Conservation (phyloP, 2,888 invertebrate genomes). For the Cryptocheilus praepositus region DNA sequence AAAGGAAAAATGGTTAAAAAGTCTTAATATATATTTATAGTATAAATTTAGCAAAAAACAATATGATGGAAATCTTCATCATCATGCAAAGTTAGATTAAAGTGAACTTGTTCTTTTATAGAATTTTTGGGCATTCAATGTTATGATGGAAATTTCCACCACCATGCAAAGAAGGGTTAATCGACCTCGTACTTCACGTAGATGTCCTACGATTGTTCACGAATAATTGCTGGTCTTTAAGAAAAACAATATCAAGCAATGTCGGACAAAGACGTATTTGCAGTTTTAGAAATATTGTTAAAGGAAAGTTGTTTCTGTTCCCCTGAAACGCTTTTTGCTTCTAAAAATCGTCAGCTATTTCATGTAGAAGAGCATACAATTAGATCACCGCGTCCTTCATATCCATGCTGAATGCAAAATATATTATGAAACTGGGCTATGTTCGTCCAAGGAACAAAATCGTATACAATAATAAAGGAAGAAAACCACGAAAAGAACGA, state of each 20-base stretch:
- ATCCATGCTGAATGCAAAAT: conserved; percentile 33
- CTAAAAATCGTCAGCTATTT: conserved; percentile 50
- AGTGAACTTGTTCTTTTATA: too few species aligned
- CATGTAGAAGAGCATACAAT: conserved; percentile 49
- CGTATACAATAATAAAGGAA: conserved; percentile 26
- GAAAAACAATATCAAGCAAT: background rate
- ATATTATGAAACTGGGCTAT: conserved; percentile 14
- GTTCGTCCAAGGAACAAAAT: conserved; percentile 10
- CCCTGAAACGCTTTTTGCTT: conserved; percentile 15
- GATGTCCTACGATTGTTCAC: too few species aligned
- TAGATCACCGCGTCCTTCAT: conserved; percentile 31
- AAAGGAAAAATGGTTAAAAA: too few species aligned
- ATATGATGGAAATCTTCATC: too few species aligned
- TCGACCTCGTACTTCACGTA: too few species aligned
- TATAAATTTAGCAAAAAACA: too few species aligned
- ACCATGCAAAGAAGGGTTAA: too few species aligned
- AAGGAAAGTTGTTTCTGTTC: conserved; percentile 42
- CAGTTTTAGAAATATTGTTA: conserved; percentile 11
- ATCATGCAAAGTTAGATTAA: too few species aligned
- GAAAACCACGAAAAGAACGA: background rate
- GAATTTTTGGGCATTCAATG: too few species aligned
- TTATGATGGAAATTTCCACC: too few species aligned
- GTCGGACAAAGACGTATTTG: conserved; percentile 15
- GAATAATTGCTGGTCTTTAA: too few species aligned
- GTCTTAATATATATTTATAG: too few species aligned